These are phyloP conservation scores for Lasioglossum zephyrum DNA, from an alignment of 2,888 invertebrate species.

Conservation along the genomic window DNA sequence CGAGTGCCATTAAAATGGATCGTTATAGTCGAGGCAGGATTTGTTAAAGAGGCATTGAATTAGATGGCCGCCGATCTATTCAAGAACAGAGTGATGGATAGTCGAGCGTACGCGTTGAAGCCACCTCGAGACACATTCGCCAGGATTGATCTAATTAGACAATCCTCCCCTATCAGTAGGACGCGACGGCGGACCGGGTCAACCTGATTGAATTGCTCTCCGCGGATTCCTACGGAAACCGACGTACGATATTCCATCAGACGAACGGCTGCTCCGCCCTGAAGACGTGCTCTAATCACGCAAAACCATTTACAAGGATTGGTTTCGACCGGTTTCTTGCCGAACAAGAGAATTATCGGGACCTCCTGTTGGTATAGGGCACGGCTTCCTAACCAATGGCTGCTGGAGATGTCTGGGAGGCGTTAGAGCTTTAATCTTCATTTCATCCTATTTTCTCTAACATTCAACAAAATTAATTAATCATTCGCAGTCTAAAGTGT, in stretches of 20 bases:
- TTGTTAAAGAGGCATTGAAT: slow-evolving; percentile 49
- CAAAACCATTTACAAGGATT: slow-evolving; percentile 26
- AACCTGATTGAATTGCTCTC: slow-evolving; percentile 58
- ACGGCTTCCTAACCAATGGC: not conserved
- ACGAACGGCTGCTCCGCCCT: slow-evolving; percentile 4
- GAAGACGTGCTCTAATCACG: slow-evolving; percentile 51
- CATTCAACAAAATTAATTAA: not conserved
- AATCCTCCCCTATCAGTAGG: slow-evolving; percentile 41
- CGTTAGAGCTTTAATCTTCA: not conserved
- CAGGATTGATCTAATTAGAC: slow-evolving; percentile 66
- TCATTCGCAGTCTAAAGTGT: not conserved
- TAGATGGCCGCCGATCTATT: slow-evolving; percentile 54
- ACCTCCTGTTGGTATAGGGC: not conserved
- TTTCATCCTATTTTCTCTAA: not conserved
- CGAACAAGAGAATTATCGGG: not conserved
- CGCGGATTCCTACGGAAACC: slow-evolving; percentile 21
- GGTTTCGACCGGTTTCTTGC: slow-evolving; percentile 12
- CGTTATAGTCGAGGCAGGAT: slow-evolving; percentile 2
- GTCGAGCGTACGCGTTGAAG: slow-evolving; percentile 42
- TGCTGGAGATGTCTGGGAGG: not conserved
- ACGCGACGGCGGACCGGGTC: slow-evolving; percentile 2
- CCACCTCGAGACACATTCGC: slow-evolving; percentile 56
- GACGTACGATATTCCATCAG: slow-evolving; percentile 31
- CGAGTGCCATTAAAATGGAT: slow-evolving; percentile 37
- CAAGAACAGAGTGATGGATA: slow-evolving; percentile 43